A percentile compares a stretch with the other conserved stretches of the same genome.
phyloP scores from a whole-genome alignment of 2,113 vertebrate species.

The Perognathus longimembris region DNA sequence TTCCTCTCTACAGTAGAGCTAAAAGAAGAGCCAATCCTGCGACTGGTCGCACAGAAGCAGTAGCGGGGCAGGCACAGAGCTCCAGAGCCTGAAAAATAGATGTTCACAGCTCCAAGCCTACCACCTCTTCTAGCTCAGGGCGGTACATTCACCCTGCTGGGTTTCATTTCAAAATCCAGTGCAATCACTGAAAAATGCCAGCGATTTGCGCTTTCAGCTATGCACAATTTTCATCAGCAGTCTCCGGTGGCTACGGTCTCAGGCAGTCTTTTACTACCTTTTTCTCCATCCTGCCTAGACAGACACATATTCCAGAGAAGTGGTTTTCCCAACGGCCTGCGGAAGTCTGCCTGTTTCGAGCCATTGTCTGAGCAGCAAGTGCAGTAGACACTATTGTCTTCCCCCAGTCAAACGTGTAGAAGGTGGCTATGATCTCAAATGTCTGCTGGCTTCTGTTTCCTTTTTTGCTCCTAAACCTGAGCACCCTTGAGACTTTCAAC shows the following conservation, averaged over 20 bases:
- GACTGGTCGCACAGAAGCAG: not conserved
- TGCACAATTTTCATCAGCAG: slow-evolving; percentile 56
- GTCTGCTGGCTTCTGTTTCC: slow-evolving; percentile 5
- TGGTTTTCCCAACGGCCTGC: not conserved
- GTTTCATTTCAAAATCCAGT: slow-evolving; percentile 74
- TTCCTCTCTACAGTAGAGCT: not conserved
- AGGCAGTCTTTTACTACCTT: slow-evolving; percentile 11
- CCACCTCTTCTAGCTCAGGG: not conserved
- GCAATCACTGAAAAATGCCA: slow-evolving; percentile 47
- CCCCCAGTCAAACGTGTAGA: slow-evolving; percentile 25
- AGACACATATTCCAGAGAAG: not conserved
- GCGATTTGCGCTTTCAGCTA: slow-evolving; percentile 60
- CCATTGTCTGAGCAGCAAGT: not conserved
- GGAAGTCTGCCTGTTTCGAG: not conserved
- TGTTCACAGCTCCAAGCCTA: not conserved
- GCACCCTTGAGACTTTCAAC: slow-evolving; percentile 34
- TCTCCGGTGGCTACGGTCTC: slow-evolving; percentile 18
- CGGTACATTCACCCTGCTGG: slow-evolving; percentile 52
- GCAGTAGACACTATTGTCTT: slow-evolving; percentile 38
- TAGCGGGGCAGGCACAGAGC: slow-evolving; percentile 1
- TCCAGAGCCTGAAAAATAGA: slow-evolving; percentile 53
- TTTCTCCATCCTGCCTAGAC: not conserved
- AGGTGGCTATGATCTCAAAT: not conserved
- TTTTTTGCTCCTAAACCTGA: slow-evolving; percentile 28
- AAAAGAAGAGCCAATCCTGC: not conserved